These are phyloP conservation scores for Reinhardtius hippoglossoides DNA, from an alignment of 2,113 vertebrate genomes.

Conservation along the genomic window DNA sequence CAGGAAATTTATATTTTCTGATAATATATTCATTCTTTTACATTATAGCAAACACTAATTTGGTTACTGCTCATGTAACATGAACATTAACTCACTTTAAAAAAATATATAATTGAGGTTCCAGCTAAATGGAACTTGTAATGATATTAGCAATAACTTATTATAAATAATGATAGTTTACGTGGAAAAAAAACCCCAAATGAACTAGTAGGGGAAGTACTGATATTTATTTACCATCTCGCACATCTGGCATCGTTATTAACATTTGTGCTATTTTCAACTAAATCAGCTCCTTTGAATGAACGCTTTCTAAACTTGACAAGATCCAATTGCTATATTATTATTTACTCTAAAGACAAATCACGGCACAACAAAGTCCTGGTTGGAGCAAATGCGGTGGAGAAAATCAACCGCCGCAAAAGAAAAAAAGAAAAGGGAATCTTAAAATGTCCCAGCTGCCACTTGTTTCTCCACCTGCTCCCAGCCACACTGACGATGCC, in stretches of 20 bases:
- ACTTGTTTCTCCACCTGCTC: slow-evolving; percentile 62
- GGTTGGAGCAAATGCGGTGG: background rate
- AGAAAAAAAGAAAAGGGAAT: slow-evolving; percentile 65
- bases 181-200: no score
- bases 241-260: background rate
- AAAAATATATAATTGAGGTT: no score
- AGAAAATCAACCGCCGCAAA: slow-evolving; percentile 60
- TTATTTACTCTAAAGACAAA: background rate
- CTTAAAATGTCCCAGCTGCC: slow-evolving; percentile 61
- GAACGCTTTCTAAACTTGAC: background rate
- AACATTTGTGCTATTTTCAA: background rate
- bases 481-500: slow-evolving; percentile 36
- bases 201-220: no score
- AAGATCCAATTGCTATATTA: background rate
- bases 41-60: no score
- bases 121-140: no score
- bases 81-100: no score
- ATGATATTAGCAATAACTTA: no score
- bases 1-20: no score
- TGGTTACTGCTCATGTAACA: no score
- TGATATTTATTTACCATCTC: background rate
- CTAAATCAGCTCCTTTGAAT: background rate
- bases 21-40: no score
- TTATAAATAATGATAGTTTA: no score
- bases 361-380: no score